Evolutionary conservation across 2,113 vertebrate species (phyloP).

Genomic region (Papio anubis): DNA sequence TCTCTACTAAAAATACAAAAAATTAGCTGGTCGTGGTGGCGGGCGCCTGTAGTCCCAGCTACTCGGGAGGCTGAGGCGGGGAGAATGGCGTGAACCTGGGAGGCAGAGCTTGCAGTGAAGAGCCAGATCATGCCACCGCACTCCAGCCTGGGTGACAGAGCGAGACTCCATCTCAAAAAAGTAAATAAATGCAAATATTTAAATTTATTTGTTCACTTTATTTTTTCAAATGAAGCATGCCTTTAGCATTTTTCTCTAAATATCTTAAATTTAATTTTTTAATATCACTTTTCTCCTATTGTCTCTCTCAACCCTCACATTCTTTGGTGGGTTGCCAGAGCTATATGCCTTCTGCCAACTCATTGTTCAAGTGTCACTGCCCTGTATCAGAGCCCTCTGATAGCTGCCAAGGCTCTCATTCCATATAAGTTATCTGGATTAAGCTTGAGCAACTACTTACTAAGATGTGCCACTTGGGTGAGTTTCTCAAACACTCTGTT

Average conservation of each 20-base stretch:
- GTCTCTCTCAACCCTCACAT: neutral
- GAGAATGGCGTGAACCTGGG: too few species aligned
- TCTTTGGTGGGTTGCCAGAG: neutral
- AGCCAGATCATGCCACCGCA: too few species aligned
- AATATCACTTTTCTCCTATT: neutral
- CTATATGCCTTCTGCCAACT: neutral
- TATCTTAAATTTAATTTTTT: neutral
- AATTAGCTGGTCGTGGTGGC: too few species aligned
- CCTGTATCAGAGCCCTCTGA: neutral
- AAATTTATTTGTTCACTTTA: neutral
- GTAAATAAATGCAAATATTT: neutral
- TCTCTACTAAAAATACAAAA: too few species aligned
- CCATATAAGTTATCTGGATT: neutral
- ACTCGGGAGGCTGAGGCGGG: too few species aligned
- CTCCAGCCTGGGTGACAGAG: too few species aligned
- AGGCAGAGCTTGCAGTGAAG: too few species aligned
- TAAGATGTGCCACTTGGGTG: neutral
- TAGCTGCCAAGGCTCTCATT: neutral
- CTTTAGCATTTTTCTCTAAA: neutral
- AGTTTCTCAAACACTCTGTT: neutral
- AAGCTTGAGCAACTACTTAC: neutral
- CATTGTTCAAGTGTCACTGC: neutral
- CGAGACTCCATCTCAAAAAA: neutral
- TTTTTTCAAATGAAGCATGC: neutral
- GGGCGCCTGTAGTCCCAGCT: too few species aligned